Evolutionary conservation across 2,888 invertebrate species (phyloP).

Genomic region (Caenorhabditis sinica): DNA sequence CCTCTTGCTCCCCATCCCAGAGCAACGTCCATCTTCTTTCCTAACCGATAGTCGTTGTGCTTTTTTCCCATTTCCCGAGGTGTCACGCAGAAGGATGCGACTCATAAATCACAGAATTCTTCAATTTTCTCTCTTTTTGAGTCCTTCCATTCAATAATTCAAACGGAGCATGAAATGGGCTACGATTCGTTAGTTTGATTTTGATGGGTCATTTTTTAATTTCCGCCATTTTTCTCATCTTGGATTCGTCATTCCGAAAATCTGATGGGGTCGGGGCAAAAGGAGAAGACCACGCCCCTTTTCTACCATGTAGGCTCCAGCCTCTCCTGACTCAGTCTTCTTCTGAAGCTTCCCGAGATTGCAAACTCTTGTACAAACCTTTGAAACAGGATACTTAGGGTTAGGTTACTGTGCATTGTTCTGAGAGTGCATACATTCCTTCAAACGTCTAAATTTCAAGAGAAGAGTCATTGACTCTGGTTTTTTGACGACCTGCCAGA

Average conservation of each 20-base stretch:
- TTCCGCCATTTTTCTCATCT: background rate
- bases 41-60: slow-evolving; percentile 46
- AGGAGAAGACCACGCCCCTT: background rate
- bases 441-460: too few relatives aligned
- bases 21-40: slow-evolving; percentile 43
- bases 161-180: slow-evolving; percentile 39
- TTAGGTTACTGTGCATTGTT: background rate
- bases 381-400: background rate
- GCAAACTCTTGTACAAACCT: background rate
- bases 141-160: slow-evolving; percentile 37
- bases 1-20: background rate
- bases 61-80: background rate
- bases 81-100: slow-evolving; percentile 31
- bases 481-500: slow-evolving; percentile 8
- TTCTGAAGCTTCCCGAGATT: too few relatives aligned
- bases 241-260: slow-evolving; percentile 17
- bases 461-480: background rate
- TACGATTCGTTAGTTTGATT: slow-evolving; percentile 13
- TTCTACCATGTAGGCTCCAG: too few relatives aligned
- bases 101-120: slow-evolving; percentile 48
- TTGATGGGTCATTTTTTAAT: slow-evolving; percentile 26
- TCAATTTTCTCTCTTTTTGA: background rate
- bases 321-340: too few relatives aligned
- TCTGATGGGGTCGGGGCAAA: background rate
- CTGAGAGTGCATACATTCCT: background rate